Evolutionary conservation across 2,113 vertebrate genomes (phyloP), one percentile per base, ranked within the genome.

Genomic region (Hippocampus guttulatus): DNA sequence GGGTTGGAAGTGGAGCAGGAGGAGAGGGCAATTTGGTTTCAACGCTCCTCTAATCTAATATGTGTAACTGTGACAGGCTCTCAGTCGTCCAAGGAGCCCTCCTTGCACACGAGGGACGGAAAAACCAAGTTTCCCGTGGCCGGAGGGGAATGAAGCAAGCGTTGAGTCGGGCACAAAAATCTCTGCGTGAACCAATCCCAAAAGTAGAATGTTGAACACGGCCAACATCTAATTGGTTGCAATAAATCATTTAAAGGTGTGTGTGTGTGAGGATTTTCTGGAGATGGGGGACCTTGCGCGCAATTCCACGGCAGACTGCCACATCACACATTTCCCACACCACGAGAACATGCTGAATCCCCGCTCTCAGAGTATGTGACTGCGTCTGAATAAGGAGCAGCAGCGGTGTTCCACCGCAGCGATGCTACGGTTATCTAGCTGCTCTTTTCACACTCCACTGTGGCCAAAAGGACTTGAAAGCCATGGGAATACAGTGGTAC

Each of bases 11-110:
- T 68, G 76, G 68, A 80, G 65, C 72, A 72, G 71, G 70, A 77
- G 83, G 74, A 79, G 80, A 85, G 87, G 84, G 80, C 81, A 90
- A 85, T 85, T 83, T 90, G 87, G 88, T 90, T 91, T 86, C 78
- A 84, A 75, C 84, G 88, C 77, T 82, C 73, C 84, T 89, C 85
- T 90, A 89, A 92, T 91, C 89, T 87, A 92, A 92, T 91, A 90
- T 90, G 86, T 87, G 81, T 87, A 91, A 91, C 90, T 90, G 86
- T 89, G 92, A 90, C 89, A 87, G 89, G 90, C 89, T 90, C 85
- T 83, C 86, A 80, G 82, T 89, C 82, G 82, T 87, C 77, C 88
- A 90, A 27, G 25, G 25, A 27, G 25, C 25, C 25, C 79, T 83
- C 77, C 76, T 38, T 87, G 85, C 23, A 84, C 78, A 69, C 73